Evolutionary conservation across 2,113 vertebrate genomes (phyloP).

Genomic region (Pluvialis apricaria): DNA sequence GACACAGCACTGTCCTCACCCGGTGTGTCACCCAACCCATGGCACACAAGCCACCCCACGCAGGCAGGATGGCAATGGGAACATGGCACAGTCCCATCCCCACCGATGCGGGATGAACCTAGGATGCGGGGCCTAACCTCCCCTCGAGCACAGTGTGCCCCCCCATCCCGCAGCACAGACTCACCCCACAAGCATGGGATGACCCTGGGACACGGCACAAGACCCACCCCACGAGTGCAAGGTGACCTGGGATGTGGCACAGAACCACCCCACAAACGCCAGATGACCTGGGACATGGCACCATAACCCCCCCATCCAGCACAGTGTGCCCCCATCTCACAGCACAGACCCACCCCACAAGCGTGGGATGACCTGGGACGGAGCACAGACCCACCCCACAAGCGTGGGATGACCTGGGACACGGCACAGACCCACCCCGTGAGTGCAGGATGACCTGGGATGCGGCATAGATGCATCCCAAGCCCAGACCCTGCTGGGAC

Average conservation of each 20-base stretch:
- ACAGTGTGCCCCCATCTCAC: neutral
- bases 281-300: neutral
- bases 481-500: neutral
- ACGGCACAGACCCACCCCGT: accelerated
- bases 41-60: neutral
- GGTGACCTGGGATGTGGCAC: neutral
- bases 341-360: neutral
- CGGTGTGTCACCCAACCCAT: neutral
- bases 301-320: neutral
- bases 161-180: neutral
- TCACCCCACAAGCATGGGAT: neutral
- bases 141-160: neutral
- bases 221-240: too few relatives aligned
- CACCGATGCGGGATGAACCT: neutral
- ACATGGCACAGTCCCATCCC: neutral
- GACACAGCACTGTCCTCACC: neutral
- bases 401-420: too few relatives aligned
- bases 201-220: neutral
- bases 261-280: too few relatives aligned
- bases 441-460: neutral
- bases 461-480: neutral
- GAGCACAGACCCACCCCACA: neutral
- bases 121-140: too few relatives aligned
- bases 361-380: neutral
- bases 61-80: neutral